These are phyloP conservation scores for Etia nguti DNA, from an alignment of 2,113 vertebrate species.

Conservation along the genomic window DNA sequence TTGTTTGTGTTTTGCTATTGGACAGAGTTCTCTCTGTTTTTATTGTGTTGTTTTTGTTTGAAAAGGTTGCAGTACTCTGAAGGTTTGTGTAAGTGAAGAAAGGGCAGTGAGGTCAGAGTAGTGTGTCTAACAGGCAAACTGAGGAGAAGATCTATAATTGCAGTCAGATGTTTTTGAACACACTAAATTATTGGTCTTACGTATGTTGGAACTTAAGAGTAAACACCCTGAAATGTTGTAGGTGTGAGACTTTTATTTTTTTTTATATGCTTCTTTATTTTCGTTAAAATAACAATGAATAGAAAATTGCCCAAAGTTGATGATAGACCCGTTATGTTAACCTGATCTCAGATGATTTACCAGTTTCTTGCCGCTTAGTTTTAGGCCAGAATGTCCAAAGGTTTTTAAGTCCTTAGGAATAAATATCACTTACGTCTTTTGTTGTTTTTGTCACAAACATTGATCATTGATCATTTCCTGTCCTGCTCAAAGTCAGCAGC, in stretches of 20 bases:
- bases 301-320: not conserved
- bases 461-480: not conserved
- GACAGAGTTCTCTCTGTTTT: not conserved
- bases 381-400: not conserved
- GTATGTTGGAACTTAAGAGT: not conserved
- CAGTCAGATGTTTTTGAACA: slow-evolving; percentile 32
- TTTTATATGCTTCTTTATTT: not conserved
- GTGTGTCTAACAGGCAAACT: not conserved
- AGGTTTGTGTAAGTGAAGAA: slow-evolving; percentile 51
- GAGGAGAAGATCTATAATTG: not conserved
- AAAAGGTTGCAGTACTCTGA: slow-evolving; percentile 25
- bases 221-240: not conserved
- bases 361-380: not conserved
- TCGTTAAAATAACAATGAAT: not conserved
- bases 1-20: not conserved
- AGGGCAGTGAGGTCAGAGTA: slow-evolving; percentile 2
- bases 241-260: not conserved
- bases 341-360: not conserved
- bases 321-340: not conserved
- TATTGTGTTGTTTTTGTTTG: not conserved
- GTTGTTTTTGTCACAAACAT: not conserved
- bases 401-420: not conserved
- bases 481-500: not conserved
- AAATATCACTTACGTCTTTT: not conserved
- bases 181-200: not conserved